Evolutionary conservation across 2,888 invertebrate genomes (phyloP), one percentile per base, ranked within the genome.

Genomic region (Marasmarcha lunaedactyla): DNA sequence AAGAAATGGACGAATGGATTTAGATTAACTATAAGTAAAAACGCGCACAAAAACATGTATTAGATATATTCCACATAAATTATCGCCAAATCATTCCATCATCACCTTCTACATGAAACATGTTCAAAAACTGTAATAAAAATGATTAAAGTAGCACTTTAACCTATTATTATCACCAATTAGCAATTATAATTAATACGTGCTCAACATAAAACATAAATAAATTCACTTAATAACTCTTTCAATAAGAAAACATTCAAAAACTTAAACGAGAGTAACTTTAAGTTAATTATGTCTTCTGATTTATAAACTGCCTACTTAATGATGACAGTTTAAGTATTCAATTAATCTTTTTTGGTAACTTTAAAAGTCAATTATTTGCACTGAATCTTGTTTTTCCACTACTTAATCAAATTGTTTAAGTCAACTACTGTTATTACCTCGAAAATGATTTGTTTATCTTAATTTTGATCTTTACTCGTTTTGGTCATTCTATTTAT

Each of bases 41-140:
- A 20, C 20, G 7, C 7, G 20, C 3, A 7, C 20, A 20, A 37
- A 39, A 27, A 35, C 14, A 34, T 39, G 38, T 14, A 35, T 40
- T 20, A 20, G 4, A 7, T 20, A 20, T 20, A 20, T 20, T 20
- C 20, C 7, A 20, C 20, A 20, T 20, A 20, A 5, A 20, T 20
- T 20, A 20, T 5, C 20, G 20, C 20, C 20, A 20, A 20, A 20
- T 20, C 3, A 7, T 20, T 20, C 3, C 20, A 20, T 7, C 20
- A 20, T 20, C 7, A 20, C 7, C 20, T 20, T 3, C 20, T 20
- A 5, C 7, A 20, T 20, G 3, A 30, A 30, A 30, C 4, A 10
- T 30, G 30, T 30, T 7, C 4, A 30, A 30, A 30, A 30, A 11
- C 30, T 30, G 9, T 30, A 30, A 30, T 30, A 11, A 30, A n/a